phyloP scores from a whole-genome alignment of 2,113 vertebrate genomes.

The Smithornis capensis region DNA sequence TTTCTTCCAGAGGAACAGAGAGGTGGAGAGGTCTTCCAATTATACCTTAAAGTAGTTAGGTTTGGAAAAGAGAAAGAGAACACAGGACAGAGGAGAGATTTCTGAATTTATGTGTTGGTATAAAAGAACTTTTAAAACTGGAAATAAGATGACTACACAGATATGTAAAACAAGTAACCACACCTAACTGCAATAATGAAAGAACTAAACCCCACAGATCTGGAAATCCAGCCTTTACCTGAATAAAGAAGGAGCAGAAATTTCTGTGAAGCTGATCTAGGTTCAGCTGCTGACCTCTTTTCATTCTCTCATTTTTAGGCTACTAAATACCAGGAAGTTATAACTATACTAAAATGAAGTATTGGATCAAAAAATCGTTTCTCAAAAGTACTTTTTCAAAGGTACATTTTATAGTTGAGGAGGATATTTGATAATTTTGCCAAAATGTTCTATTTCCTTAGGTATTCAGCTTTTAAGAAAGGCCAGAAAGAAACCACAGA shows the following conservation, averaged over 20 bases:
- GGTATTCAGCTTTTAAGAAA: conserved; percentile 33
- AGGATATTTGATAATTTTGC: conserved; percentile 25
- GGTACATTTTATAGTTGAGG: background rate
- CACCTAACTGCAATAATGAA: conserved; percentile 32
- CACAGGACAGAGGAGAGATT: background rate
- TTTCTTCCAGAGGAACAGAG: conserved; percentile 19
- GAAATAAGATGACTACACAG: background rate
- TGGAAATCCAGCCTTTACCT: background rate
- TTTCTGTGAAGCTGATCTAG: conserved; percentile 30
- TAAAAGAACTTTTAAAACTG: background rate
- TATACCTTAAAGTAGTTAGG: background rate
- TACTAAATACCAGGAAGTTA: conserved; percentile 54
- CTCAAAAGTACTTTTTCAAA: background rate
- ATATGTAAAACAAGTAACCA: conserved; percentile 1
- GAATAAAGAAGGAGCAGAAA: conserved; percentile 43
- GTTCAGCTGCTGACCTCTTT: conserved; percentile 39
- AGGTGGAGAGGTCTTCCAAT: conserved; percentile 30
- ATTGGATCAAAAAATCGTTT: conserved; percentile 26
- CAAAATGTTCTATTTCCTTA: conserved; percentile 36
- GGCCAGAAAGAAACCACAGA: background rate
- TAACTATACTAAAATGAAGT: conserved; percentile 28
- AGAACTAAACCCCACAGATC: conserved; percentile 21
- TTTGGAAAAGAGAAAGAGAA: background rate
- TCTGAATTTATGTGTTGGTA: background rate
- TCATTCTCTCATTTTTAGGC: conserved; percentile 32